Conservation (phyloP, 2,888 invertebrate species). For the Octonoba sinensis region DNA sequence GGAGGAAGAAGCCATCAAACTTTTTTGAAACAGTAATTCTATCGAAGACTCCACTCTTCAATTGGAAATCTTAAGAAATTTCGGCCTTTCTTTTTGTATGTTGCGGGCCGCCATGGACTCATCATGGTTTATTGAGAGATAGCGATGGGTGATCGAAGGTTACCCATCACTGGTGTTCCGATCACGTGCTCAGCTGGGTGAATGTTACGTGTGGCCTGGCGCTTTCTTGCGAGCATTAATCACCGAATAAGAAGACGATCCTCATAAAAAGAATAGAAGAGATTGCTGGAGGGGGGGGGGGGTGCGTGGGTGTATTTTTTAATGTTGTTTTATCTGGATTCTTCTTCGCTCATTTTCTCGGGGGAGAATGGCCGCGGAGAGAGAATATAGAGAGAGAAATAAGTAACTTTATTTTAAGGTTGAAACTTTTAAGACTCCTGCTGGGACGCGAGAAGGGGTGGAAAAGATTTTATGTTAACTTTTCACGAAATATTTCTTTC, state of each 20-base stretch:
- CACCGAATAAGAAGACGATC: slow-evolving; percentile 29
- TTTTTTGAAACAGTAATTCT: slow-evolving; percentile 29
- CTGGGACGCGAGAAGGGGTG: slow-evolving; percentile 14
- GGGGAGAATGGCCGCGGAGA: neutral
- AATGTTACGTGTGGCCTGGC: slow-evolving; percentile 48
- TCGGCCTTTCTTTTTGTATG: slow-evolving; percentile 17
- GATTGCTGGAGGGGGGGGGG: slow-evolving; percentile 3
- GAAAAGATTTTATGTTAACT: slow-evolving; percentile 21
- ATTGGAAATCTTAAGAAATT: slow-evolving; percentile 19
- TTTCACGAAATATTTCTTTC: slow-evolving; percentile 6
- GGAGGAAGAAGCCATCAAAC: neutral
- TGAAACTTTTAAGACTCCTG: slow-evolving; percentile 63
- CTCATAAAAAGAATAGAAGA: neutral
- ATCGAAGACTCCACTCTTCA: slow-evolving; percentile 23
- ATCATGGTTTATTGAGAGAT: slow-evolving; percentile 61
- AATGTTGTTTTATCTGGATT: slow-evolving; percentile 22
- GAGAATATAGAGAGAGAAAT: slow-evolving; percentile 2
- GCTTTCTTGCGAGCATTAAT: slow-evolving; percentile 51
- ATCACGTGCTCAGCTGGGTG: slow-evolving; percentile 45
- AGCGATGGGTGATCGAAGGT: slow-evolving; percentile 16
- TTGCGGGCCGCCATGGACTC: slow-evolving; percentile 34
- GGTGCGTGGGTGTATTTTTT: slow-evolving; percentile 19
- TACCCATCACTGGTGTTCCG: slow-evolving; percentile 25
- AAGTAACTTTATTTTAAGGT: slow-evolving; percentile 60
- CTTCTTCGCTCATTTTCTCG: slow-evolving; percentile 1